A percentile compares a stretch with the other conserved stretches of the same genome.
These are phyloP conservation scores for Pristis pectinata DNA, from an alignment of 2,797 vertebrate genomes.

Conservation along the genomic window DNA sequence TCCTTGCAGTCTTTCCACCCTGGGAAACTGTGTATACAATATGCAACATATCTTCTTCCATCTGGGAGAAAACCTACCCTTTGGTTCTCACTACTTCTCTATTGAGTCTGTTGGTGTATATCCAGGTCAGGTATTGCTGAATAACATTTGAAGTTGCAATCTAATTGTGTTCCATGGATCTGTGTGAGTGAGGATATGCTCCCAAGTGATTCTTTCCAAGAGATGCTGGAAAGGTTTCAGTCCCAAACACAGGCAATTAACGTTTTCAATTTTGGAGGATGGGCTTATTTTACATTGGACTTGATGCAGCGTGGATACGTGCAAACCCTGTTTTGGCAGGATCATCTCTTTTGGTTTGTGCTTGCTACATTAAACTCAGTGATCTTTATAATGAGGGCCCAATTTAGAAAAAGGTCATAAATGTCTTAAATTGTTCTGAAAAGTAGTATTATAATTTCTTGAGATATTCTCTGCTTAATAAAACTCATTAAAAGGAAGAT, in stretches of 20 bases:
- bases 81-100: not conserved
- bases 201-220: not conserved
- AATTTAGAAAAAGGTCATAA: constrained; percentile 21
- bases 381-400: not conserved
- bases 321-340: not conserved
- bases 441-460: not conserved
- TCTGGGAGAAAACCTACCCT: not conserved
- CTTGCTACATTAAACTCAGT: not conserved
- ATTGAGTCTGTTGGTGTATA: too few species aligned
- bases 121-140: not conserved
- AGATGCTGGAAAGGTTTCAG: not conserved
- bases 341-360: not conserved
- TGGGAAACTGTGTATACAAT: not conserved
- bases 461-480: not conserved
- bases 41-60: not conserved
- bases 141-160: not conserved
- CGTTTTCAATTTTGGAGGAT: not conserved
- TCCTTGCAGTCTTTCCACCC: not conserved
- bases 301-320: not conserved
- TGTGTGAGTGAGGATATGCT: not conserved
- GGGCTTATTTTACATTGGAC: not conserved
- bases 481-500: not conserved
- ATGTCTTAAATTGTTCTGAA: constrained; percentile 20
- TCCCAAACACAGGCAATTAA: not conserved
- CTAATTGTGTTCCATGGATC: not conserved